Evolutionary conservation across 2,113 vertebrate genomes (phyloP).

Genomic region (Heterotilapia buettikoferi): DNA sequence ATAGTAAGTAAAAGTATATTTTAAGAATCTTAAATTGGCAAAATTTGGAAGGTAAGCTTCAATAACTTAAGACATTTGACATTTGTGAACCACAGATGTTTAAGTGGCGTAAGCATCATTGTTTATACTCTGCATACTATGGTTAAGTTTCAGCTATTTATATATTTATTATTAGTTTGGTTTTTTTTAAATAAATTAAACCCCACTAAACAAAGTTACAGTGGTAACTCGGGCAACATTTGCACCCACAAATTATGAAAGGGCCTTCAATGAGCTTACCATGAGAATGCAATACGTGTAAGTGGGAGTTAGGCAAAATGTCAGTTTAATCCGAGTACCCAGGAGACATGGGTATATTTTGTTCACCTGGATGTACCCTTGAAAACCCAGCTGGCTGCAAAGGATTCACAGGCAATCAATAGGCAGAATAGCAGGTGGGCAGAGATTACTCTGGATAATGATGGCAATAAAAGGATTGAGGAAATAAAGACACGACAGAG

Average conservation of each 20-base stretch:
- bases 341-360: neutral
- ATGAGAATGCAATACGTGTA: neutral
- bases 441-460: slow-evolving; percentile 49
- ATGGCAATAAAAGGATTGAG: slow-evolving; percentile 37
- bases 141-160: neutral
- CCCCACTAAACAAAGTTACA: neutral
- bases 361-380: slow-evolving; percentile 14
- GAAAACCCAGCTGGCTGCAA: slow-evolving; percentile 17
- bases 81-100: neutral
- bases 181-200: neutral
- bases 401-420: slow-evolving; percentile 37
- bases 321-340: neutral
- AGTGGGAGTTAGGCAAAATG: neutral
- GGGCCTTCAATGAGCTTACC: neutral
- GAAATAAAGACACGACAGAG: neutral
- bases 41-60: neutral
- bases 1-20: neutral
- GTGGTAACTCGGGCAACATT: neutral
- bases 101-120: neutral
- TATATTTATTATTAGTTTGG: neutral
- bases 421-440: slow-evolving; percentile 20
- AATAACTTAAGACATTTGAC: neutral
- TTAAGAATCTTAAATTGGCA: neutral
- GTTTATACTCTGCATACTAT: neutral
- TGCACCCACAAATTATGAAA: neutral